These are phyloP conservation scores for Oceanodroma tethys DNA, from an alignment of 2,113 vertebrate genomes.

Conservation along the genomic window DNA sequence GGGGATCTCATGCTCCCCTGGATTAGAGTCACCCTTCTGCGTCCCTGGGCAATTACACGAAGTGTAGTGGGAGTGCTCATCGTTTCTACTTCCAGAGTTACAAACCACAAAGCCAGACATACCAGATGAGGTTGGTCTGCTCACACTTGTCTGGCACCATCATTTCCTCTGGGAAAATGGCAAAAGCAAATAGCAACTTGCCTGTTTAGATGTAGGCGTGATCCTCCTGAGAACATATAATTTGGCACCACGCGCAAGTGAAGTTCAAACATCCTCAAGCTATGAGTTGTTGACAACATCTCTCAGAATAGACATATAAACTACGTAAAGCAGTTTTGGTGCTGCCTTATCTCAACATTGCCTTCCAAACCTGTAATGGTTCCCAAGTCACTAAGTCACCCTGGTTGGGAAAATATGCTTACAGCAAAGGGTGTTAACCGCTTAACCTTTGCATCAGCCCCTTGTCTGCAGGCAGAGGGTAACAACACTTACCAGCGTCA, in stretches of 20 bases:
- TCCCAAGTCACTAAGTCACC: neutral
- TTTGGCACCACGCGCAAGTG: neutral
- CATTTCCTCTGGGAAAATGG: slow-evolving; percentile 58
- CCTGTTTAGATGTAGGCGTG: slow-evolving; percentile 27
- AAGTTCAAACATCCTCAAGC: slow-evolving; percentile 15
- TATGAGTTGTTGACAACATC: slow-evolving; percentile 33
- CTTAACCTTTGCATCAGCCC: neutral
- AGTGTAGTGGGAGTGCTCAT: neutral
- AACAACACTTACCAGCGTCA: neutral
- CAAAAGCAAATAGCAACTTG: slow-evolving; percentile 56
- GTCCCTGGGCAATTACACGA: neutral
- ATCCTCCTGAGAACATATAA: slow-evolving; percentile 29
- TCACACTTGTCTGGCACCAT: slow-evolving; percentile 49
- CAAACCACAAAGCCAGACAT: slow-evolving; percentile 4
- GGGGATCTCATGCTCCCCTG: neutral
- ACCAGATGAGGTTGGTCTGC: neutral
- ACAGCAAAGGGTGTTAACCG: neutral
- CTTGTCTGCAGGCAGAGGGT: neutral
- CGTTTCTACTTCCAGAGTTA: neutral
- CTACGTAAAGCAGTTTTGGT: neutral
- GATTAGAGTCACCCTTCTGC: neutral
- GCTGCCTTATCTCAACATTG: neutral
- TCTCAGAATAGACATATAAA: slow-evolving; percentile 7
- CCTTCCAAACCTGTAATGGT: neutral
- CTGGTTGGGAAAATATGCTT: neutral